Evolutionary conservation across 2,113 vertebrate species (phyloP).

Genomic region (Tragulus kanchil): DNA sequence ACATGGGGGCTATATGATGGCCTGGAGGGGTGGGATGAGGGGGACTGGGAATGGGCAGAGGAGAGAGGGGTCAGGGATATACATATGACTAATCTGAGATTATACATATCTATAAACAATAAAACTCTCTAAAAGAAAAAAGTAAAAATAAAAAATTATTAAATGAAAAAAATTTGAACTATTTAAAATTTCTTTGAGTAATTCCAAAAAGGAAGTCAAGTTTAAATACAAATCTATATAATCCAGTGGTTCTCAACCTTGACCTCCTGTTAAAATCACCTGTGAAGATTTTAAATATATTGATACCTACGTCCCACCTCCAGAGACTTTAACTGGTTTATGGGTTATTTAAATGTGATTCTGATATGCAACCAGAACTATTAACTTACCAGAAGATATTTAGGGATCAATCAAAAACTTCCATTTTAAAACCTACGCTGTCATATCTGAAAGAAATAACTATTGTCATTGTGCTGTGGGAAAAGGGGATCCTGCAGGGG

Average conservation of each 20-base stretch:
- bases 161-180: neutral
- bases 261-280: neutral
- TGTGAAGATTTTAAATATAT: slow-evolving; percentile 13
- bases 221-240: slow-evolving; percentile 47
- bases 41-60: too few relatives aligned
- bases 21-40: too few relatives aligned
- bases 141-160: too few relatives aligned
- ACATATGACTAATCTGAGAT: too few relatives aligned
- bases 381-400: neutral
- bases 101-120: too few relatives aligned
- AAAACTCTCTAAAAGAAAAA: too few relatives aligned
- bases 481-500: too few relatives aligned
- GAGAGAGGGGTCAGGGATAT: too few relatives aligned
- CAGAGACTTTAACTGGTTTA: slow-evolving; percentile 29
- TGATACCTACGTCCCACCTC: neutral
- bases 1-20: too few relatives aligned
- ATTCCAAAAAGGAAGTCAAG: neutral
- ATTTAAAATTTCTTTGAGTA: neutral
- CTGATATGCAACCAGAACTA: neutral
- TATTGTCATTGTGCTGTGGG: too few relatives aligned
- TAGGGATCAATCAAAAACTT: slow-evolving; percentile 32
- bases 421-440: neutral
- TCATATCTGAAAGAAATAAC: too few relatives aligned
- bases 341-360: neutral
- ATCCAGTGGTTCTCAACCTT: neutral